Evolutionary conservation across 2,888 invertebrate genomes (phyloP).

Genomic region (Sarcophaga variegata): DNA sequence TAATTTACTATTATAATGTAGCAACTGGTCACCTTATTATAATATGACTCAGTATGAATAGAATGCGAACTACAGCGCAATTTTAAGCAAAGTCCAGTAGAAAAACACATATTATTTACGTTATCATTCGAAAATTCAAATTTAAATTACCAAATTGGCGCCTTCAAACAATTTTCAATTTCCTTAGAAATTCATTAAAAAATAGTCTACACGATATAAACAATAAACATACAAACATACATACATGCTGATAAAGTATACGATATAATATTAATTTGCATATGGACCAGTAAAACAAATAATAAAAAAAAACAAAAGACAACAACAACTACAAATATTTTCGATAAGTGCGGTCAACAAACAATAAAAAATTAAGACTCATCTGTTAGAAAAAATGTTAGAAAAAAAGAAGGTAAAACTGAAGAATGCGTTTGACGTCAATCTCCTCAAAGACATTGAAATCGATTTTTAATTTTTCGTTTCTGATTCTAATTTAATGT

Average conservation of each 20-base stretch:
- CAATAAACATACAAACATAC: neutral
- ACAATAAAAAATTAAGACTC: constrained; percentile 5
- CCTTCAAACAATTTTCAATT: constrained; percentile 35
- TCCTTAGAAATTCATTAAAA: constrained; percentile 44
- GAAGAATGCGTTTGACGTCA: constrained; percentile 64
- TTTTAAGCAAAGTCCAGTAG: constrained; percentile 3
- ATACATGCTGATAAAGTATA: neutral
- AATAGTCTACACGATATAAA: neutral
- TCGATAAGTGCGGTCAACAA: neutral
- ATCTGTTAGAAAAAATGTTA: constrained; percentile 4
- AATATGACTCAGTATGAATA: constrained; percentile 47
- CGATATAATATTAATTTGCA: neutral
- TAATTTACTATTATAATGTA: too few relatives aligned
- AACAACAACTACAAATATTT: constrained; percentile 5
- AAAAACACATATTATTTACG: neutral
- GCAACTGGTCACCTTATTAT: constrained; percentile 40
- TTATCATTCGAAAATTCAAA: neutral
- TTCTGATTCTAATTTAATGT: neutral
- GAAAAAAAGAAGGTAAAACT: neutral
- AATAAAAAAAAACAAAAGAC: neutral
- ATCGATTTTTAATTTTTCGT: neutral
- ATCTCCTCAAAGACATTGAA: constrained; percentile 11
- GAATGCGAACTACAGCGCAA: constrained; percentile 9
- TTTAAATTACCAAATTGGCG: constrained; percentile 49
- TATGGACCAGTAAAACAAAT: neutral